These are phyloP conservation scores for Alloscopus bannaensis DNA, from an alignment of 2,888 invertebrate genomes.

Conservation along the genomic window DNA sequence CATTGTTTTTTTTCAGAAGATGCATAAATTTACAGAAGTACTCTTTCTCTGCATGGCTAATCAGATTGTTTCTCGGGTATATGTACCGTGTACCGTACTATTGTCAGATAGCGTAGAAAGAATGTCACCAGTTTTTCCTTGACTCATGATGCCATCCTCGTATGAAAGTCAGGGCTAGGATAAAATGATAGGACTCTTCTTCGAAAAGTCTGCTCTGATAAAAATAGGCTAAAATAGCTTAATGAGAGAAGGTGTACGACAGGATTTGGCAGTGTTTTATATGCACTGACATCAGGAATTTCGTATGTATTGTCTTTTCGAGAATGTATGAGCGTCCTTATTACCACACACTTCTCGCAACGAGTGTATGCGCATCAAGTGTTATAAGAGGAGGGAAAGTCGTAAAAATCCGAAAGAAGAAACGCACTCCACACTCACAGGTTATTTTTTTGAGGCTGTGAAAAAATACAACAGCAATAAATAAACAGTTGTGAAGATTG, in stretches of 20 bases:
- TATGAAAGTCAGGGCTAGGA: constrained; percentile 31
- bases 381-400: constrained; percentile 42
- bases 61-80: constrained; percentile 20
- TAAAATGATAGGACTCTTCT: constrained; percentile 7
- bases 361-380: constrained; percentile 29
- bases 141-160: too few species aligned
- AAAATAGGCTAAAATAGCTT: constrained; percentile 64
- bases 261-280: constrained; percentile 60
- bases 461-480: constrained; percentile 59
- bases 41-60: constrained; percentile 12
- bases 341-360: constrained; percentile 19
- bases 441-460: constrained; percentile 24
- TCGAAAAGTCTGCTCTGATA: constrained; percentile 30
- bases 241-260: constrained; percentile 62
- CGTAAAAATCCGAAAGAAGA: constrained; percentile 40
- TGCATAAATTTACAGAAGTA: constrained; percentile 18
- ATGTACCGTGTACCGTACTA: too few species aligned
- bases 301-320: constrained; percentile 39
- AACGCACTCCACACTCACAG: constrained; percentile 46
- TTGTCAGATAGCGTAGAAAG: neutral
- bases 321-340: constrained; percentile 12
- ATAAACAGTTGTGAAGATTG: constrained; percentile 62
- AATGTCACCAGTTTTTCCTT: neutral
- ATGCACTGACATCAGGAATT: constrained; percentile 48
- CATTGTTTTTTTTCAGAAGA: constrained; percentile 4